Conservation (phyloP, 1,140 invertebrate genomes). For the Ladona fulva region DNA sequence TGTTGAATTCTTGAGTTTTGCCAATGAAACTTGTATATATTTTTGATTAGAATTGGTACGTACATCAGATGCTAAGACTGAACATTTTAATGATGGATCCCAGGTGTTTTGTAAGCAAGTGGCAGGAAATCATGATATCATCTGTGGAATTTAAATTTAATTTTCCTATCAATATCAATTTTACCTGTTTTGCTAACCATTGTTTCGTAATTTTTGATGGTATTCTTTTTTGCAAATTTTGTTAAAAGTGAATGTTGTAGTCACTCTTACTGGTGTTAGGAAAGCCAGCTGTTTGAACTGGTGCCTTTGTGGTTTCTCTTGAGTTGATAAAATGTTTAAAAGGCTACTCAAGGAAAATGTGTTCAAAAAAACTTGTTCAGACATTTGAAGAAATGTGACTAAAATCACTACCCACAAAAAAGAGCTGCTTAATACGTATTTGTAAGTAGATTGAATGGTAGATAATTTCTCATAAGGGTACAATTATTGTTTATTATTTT, state of each 20-base stretch:
- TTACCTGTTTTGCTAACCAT: too few species aligned
- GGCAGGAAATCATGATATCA: neutral
- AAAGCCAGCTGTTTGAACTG: neutral
- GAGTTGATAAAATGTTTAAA: neutral
- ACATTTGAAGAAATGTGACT: neutral
- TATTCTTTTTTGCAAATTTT: too few species aligned
- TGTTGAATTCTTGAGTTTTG: too few species aligned
- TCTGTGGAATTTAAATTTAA: too few species aligned
- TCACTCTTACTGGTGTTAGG: too few species aligned
- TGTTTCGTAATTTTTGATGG: too few species aligned
- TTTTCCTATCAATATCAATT: too few species aligned
- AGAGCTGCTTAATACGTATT: neutral
- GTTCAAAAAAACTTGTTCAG: neutral
- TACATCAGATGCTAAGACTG: neutral
- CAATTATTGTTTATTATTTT: neutral
- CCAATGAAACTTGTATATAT: too few species aligned
- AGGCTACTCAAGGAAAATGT: neutral
- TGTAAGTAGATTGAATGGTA: neutral
- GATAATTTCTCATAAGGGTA: neutral
- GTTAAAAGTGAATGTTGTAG: too few species aligned
- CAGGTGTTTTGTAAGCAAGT: neutral
- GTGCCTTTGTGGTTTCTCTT: neutral
- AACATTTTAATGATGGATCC: neutral
- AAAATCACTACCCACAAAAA: neutral
- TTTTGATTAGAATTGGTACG: too few species aligned